Conservation (phyloP, 2,888 invertebrate species). For the Aphodius sticticus region DNA sequence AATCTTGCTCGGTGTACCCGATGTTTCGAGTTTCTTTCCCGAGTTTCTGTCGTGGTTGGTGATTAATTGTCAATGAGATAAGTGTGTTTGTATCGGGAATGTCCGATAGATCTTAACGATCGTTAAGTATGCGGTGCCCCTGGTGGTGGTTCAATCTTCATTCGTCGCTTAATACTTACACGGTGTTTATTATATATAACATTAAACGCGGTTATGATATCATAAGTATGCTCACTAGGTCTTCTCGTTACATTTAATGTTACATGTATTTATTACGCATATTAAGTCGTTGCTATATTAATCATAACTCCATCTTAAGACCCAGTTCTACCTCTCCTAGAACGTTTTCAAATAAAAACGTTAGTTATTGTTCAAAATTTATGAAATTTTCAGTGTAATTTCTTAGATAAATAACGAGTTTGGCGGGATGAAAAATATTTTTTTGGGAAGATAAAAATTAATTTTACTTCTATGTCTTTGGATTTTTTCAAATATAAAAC, state of each 20-base stretch:
- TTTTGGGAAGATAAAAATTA: too few relatives aligned
- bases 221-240: background rate
- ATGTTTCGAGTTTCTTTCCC: background rate
- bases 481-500: too few relatives aligned
- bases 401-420: too few relatives aligned
- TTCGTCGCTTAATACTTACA: background rate
- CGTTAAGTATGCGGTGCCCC: background rate
- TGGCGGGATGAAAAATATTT: too few relatives aligned
- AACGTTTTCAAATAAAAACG: too few relatives aligned
- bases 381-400: too few relatives aligned
- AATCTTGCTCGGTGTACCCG: background rate
- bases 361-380: too few relatives aligned
- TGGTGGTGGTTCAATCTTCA: background rate
- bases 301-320: too few relatives aligned
- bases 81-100: background rate
- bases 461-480: too few relatives aligned
- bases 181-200: background rate
- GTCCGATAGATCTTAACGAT: background rate
- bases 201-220: background rate
- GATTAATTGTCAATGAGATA: background rate
- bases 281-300: too few relatives aligned
- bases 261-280: background rate
- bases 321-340: too few relatives aligned
- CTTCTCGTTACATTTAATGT: background rate
- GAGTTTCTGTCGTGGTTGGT: background rate